These are phyloP conservation scores for Anhinga anhinga DNA, from an alignment of 2,113 vertebrate genomes.

Conservation along the genomic window DNA sequence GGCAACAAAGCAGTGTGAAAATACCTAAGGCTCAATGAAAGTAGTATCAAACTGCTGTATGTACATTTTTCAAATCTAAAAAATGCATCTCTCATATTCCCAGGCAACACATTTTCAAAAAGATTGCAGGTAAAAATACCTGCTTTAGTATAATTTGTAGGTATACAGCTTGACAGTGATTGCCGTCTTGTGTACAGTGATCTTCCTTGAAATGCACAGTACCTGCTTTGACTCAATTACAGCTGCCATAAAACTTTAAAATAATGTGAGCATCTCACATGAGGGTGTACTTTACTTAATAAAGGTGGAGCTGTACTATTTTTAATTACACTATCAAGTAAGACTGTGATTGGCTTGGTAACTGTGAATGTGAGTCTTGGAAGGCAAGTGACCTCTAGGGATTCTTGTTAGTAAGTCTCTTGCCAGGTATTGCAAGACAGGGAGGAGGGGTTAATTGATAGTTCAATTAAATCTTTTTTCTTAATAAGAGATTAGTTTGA, in stretches of 20 bases:
- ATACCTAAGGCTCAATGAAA: neutral
- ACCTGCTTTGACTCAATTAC: neutral
- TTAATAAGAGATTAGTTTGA: neutral
- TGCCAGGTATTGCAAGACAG: neutral
- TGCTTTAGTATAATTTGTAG: neutral
- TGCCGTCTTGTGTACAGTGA: neutral
- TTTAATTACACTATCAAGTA: constrained; percentile 16
- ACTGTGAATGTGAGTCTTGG: neutral
- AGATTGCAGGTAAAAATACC: neutral
- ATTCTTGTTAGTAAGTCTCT: neutral
- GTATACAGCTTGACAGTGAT: neutral
- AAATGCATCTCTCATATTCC: neutral
- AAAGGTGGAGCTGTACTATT: neutral
- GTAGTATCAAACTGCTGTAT: neutral
- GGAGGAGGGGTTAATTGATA: neutral
- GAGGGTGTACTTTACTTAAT: constrained; percentile 6
- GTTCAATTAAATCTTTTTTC: neutral
- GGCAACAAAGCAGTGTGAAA: neutral
- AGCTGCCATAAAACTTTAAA: neutral
- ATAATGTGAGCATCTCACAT: neutral
- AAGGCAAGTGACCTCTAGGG: neutral
- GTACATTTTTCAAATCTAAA: neutral
- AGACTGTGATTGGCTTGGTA: neutral
- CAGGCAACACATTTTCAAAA: neutral
- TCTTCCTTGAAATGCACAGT: neutral